phyloP scores from a whole-genome alignment of 2,888 invertebrate species.

The Eilema caniola region DNA sequence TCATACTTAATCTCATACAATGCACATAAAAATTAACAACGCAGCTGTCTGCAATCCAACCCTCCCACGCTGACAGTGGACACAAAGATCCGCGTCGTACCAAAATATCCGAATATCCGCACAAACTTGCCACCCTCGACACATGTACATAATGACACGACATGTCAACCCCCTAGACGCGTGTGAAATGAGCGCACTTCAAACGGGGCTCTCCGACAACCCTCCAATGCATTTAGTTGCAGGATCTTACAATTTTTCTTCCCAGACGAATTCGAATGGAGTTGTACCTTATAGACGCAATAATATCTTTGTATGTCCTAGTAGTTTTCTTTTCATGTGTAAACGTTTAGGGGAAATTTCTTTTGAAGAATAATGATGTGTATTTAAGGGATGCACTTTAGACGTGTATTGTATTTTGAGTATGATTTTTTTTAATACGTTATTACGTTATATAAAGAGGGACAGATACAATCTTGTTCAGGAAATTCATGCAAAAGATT shows the following conservation, averaged over 20 bases:
- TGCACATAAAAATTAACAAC: constrained; percentile 25
- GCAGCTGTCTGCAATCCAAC: constrained; percentile 39
- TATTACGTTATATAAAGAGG: neutral
- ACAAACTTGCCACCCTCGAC: constrained; percentile 63
- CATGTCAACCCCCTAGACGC: constrained; percentile 71
- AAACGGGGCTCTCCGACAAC: constrained; percentile 61
- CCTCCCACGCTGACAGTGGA: constrained; percentile 37
- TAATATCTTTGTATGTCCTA: constrained; percentile 50
- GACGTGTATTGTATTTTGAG: constrained; percentile 2
- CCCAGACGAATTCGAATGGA: constrained; percentile 77
- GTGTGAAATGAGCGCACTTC: constrained; percentile 80
- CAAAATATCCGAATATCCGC: constrained; percentile 59
- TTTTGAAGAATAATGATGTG: constrained; percentile 61
- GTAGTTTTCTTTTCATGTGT: constrained; percentile 57
- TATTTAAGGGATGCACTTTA: constrained; percentile 40
- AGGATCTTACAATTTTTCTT: constrained; percentile 84
- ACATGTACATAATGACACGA: constrained; percentile 78
- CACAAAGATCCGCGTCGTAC: constrained; percentile 47
- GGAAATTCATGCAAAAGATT: neutral
- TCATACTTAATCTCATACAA: neutral
- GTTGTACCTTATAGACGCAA: constrained; percentile 62
- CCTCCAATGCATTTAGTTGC: constrained; percentile 81
- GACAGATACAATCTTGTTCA: too few species aligned
- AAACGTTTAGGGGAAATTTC: constrained; percentile 55
- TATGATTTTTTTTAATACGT: neutral